phyloP scores from a whole-genome alignment of 2,113 vertebrate species.

The Thamnaconus septentrionalis region DNA sequence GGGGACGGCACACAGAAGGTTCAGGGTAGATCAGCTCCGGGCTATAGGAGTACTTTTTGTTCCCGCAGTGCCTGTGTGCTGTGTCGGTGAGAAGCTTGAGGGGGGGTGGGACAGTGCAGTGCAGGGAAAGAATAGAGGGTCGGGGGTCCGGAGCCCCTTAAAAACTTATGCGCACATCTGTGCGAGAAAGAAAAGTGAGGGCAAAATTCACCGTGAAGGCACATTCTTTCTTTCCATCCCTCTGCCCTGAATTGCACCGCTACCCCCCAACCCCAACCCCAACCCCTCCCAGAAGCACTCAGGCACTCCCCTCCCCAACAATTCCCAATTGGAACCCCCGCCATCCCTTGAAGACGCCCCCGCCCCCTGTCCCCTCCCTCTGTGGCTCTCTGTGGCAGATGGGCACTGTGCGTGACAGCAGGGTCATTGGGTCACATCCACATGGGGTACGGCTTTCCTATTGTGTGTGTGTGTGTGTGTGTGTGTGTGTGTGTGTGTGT shows the following conservation, averaged over 20 bases:
- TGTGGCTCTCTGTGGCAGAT: constrained; percentile 76
- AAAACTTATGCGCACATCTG: constrained; percentile 55
- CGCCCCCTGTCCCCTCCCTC: constrained; percentile 37
- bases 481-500: constrained; percentile 15
- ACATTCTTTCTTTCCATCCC: constrained; percentile 47
- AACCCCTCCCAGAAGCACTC: constrained; percentile 17
- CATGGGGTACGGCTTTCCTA: constrained; percentile 60
- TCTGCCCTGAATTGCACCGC: constrained; percentile 22
- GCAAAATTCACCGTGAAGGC: constrained; percentile 63
- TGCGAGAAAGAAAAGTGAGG: constrained; percentile 35
- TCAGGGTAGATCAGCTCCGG: constrained; percentile 36
- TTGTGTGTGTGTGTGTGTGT: constrained; percentile 31
- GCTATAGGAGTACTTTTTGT: constrained; percentile 38
- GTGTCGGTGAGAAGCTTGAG: not conserved
- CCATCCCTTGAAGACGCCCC: constrained; percentile 2
- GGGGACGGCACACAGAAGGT: constrained; percentile 24
- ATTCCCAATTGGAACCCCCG: too few relatives aligned
- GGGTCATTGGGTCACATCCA: constrained; percentile 80
- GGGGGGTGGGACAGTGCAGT: constrained; percentile 1
- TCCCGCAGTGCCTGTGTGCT: constrained; percentile 10
- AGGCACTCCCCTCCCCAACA: constrained; percentile 8
- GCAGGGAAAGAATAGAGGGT: not conserved
- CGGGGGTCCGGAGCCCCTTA: constrained; percentile 19
- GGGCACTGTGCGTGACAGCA: constrained; percentile 77
- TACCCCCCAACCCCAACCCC: not conserved